Conservation (phyloP, 2,888 invertebrate species). For the Cylloceria caligata region DNA sequence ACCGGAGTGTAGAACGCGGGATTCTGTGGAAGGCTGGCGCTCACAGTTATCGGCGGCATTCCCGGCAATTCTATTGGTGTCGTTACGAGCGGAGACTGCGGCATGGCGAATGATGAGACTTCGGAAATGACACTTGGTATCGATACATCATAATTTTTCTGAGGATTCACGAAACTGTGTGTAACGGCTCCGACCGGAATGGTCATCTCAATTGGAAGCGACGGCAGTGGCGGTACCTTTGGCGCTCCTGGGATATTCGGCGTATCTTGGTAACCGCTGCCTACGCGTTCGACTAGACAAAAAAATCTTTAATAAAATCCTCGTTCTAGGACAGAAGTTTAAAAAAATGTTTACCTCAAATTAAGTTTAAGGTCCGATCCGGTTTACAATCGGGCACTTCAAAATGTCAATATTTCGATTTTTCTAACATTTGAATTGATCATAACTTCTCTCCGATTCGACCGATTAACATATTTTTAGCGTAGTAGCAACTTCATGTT, state of each 20-base stretch:
- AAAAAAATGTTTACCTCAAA: too few species aligned
- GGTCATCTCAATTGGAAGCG: conserved; percentile 62
- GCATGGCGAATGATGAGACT: conserved; percentile 78
- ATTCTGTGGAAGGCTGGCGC: conserved; percentile 88
- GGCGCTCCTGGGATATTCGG: conserved; percentile 83
- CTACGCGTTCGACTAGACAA: conserved; percentile 66
- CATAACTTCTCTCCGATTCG: too few species aligned
- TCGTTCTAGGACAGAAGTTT: too few species aligned
- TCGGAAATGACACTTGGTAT: conserved; percentile 77
- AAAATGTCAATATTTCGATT: too few species aligned
- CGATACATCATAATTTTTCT: conserved; percentile 70
- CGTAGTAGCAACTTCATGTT: too few species aligned
- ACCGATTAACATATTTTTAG: too few species aligned
- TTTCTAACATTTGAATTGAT: too few species aligned
- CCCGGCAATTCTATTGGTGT: conserved; percentile 91
- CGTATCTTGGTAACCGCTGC: conserved; percentile 73
- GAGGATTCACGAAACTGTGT: conserved; percentile 53
- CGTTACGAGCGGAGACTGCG: conserved; percentile 85
- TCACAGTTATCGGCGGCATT: conserved; percentile 93
- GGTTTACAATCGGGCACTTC: too few species aligned
- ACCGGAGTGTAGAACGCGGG: conserved; percentile 78
- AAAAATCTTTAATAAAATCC: conserved; percentile 1
- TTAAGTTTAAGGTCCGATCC: too few species aligned
- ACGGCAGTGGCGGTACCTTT: conserved; percentile 74
- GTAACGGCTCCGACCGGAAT: conserved; percentile 49